Evolutionary conservation across 2,888 invertebrate genomes (phyloP).

Genomic region (Dendrolimus pini): DNA sequence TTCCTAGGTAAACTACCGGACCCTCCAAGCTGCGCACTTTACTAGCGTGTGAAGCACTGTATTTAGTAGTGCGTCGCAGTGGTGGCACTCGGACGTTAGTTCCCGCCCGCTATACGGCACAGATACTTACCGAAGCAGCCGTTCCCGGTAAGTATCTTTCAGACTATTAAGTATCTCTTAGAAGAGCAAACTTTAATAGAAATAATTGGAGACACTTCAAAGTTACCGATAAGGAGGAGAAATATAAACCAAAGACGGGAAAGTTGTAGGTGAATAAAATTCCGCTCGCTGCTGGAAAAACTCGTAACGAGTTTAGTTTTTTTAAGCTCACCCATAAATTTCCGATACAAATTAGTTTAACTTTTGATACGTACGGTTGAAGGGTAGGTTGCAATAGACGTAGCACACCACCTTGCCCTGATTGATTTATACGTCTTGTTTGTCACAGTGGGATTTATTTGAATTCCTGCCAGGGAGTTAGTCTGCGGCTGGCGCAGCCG

Average conservation of each 20-base stretch:
- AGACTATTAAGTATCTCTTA: background rate
- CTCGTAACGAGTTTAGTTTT: constrained; percentile 69
- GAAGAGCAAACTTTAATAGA: background rate
- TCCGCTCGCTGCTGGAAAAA: constrained; percentile 43
- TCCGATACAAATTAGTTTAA: constrained; percentile 67
- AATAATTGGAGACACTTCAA: background rate
- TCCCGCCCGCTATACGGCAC: too few species aligned
- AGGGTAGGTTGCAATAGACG: constrained; percentile 61
- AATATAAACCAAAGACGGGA: constrained; percentile 51
- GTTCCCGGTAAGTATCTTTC: too few species aligned
- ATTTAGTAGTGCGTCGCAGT: too few species aligned
- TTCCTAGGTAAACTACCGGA: too few species aligned
- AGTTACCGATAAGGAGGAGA: constrained; percentile 9
- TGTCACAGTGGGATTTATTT: constrained; percentile 76
- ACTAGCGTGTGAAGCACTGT: too few species aligned
- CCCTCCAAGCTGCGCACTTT: too few species aligned
- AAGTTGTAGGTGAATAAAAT: constrained; percentile 50
- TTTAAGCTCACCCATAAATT: constrained; percentile 65
- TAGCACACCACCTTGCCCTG: constrained; percentile 70
- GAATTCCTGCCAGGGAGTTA: constrained; percentile 67
- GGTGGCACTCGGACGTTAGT: too few species aligned
- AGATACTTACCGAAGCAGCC: too few species aligned
- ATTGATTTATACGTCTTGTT: constrained; percentile 78
- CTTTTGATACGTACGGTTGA: constrained; percentile 44
- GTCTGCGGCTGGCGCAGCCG: constrained; percentile 43